Conservation (phyloP, 2,113 vertebrate genomes). For the Charina bottae region DNA sequence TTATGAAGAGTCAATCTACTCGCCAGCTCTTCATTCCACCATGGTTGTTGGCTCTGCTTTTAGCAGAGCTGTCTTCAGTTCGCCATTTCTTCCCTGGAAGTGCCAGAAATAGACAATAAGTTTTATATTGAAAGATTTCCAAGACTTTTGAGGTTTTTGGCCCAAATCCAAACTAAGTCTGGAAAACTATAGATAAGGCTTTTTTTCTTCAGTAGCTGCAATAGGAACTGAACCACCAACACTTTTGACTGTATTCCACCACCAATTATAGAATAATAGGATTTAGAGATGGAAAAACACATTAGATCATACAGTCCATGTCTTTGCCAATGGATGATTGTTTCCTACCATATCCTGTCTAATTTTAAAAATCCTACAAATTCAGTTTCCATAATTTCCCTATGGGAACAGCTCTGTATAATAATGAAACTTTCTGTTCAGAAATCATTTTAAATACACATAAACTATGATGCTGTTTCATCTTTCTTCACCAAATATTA, state of each 20-base stretch:
- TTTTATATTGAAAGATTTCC: neutral
- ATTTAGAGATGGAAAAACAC: constrained; percentile 32
- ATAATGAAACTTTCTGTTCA: constrained; percentile 18
- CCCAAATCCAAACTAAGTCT: neutral
- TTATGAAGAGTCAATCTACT: too few relatives aligned
- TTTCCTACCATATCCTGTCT: constrained; percentile 18
- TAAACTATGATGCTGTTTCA: constrained; percentile 3
- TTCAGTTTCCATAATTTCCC: constrained; percentile 5
- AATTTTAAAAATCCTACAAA: constrained; percentile 31
- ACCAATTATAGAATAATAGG: constrained; percentile 32
- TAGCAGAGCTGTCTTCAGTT: too few relatives aligned
- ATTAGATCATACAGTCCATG: constrained; percentile 11
- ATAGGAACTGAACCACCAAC: constrained; percentile 7
- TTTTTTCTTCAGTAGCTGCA: neutral
- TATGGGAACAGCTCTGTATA: neutral
- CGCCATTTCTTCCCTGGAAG: too few relatives aligned
- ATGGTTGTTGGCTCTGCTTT: too few relatives aligned
- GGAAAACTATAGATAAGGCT: neutral
- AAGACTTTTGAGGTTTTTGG: constrained; percentile 1
- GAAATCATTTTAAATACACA: neutral
- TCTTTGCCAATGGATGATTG: constrained; percentile 18
- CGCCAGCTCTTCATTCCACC: too few relatives aligned
- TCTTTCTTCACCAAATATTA: constrained; percentile 10
- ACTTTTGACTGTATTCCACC: constrained; percentile 23
- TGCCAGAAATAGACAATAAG: neutral